Conservation (phyloP, 2,797 vertebrate species). For the Astyanax mexicanus region DNA sequence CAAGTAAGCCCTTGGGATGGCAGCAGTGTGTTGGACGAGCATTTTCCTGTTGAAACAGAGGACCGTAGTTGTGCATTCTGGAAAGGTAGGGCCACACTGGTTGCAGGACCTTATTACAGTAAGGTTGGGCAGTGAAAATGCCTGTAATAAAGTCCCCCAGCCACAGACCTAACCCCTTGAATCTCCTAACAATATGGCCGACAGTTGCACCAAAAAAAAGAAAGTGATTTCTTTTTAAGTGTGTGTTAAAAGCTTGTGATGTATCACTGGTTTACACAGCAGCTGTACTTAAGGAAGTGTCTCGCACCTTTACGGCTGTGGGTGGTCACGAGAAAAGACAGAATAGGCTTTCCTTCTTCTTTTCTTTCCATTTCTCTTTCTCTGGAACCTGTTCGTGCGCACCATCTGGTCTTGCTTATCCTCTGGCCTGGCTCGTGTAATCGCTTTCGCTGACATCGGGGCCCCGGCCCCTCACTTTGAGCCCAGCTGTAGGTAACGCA, state of each 20-base stretch:
- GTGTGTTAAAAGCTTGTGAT: constrained; percentile 15
- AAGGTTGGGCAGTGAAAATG: too few relatives aligned
- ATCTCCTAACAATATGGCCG: too few relatives aligned
- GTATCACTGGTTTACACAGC: constrained; percentile 68
- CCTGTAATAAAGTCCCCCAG: too few relatives aligned
- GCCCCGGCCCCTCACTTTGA: constrained; percentile 86
- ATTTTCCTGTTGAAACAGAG: too few relatives aligned
- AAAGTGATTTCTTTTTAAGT: too few relatives aligned
- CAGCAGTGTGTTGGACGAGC: too few relatives aligned
- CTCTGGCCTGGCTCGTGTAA: constrained; percentile 83
- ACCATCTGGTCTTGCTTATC: constrained; percentile 95
- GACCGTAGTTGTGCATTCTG: too few relatives aligned
- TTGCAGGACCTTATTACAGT: too few relatives aligned
- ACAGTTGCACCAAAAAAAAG: too few relatives aligned
- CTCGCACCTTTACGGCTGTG: constrained; percentile 88
- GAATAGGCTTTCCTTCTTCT: neutral
- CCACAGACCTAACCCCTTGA: too few relatives aligned
- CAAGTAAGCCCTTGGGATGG: too few relatives aligned
- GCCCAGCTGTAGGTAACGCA: constrained; percentile 76
- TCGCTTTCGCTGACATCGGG: constrained; percentile 89
- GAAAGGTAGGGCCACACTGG: too few relatives aligned
- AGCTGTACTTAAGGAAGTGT: constrained; percentile 83
- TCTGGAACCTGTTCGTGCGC: constrained; percentile 86
- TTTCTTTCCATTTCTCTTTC: constrained; percentile 53
- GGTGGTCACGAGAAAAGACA: constrained; percentile 86